Base-by-base conservation (phyloP, 2,888 invertebrate genomes). In the Sarcophaga carnaria region DNA sequence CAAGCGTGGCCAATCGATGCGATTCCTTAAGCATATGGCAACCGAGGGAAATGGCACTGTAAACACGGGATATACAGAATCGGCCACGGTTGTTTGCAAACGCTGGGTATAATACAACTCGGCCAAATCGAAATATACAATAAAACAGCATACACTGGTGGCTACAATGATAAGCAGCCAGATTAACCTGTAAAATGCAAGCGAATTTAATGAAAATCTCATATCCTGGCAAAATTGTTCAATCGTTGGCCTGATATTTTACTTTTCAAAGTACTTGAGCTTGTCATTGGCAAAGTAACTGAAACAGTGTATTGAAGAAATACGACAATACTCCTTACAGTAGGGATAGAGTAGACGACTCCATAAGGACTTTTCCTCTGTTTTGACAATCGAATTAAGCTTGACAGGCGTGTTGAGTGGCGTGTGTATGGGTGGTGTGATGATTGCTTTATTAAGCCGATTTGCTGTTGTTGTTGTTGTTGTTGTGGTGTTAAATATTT, bases 301-400 rank as follows among this genome's bases (percentile, higher is more conserved):
- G 54, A 93, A 80, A 45, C 93, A 92, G 88, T 93, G 93, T 17
- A 93, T 77, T 10, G 92, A 90, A 59, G 93, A 91, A 22, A 78
- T 89, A 37, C 85, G 86, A 22, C 91, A 92, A 83, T 92, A 93
- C 49, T 89, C 87, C 85, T 88, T 90, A 20, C 90, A 79, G 79
- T 91, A 92, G 22, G 89, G 88, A 49, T 87, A 71, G 60, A 90
- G 14, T 0, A 86, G 12, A 66, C 59, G 12, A 66, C 59, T 60
- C 83, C 45, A 83, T 25, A 88, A 85, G 85, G 89, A 82, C 49
- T 79, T 85, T 80, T 88, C 83, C 63, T 78, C 45, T 75, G 66
- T 69, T 87, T 62, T 37, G 37, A 37, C 37, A 37, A 37, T 37
- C 10, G 37, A 37, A 37, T 37, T 59, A 27, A 49, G 17, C 14